Base-by-base conservation (phyloP, 2,113 vertebrate species). In the Nasalis larvatus region DNA sequence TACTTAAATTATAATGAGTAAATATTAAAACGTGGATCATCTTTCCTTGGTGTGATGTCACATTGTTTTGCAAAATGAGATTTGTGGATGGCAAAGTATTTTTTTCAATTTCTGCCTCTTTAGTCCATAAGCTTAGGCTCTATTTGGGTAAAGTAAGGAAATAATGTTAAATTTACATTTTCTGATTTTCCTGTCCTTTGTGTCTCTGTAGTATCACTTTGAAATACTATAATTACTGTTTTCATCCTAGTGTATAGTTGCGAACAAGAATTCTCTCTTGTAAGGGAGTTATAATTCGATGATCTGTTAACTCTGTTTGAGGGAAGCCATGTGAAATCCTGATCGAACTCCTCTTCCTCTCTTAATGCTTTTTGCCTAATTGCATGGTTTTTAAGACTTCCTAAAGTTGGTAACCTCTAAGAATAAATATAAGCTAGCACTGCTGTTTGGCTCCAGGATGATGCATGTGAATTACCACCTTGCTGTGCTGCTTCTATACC, bases 31-130 rank as follows among this genome's bases (percentile, higher is more conserved):
- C 14, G 60, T 90, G 37, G n/a, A 49, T 78, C 35, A 35, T 23
- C 6, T 77, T 49, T 58, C 40, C 45, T 82, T 97, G 52, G 40
- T 81, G 18, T 93, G 42, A n/a, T 71, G 4, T 58, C 35, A 85
- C 60, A 93, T 68, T 92, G 45, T 54, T 93, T 95, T 89, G 4
- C 35, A 95, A 95, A 96, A 80, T 94, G 86, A 80, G 23, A 56
- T 56, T 49, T 94, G 27, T 91, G 52, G 18, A 94, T 82, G 94
- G 96, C 96, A 84, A 94, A 96, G 97, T 97, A 98, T 98, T 98
- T 98, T 63, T 98, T 98, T 97, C 97, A 83, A 86, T 97, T 93
- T 81, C 98, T 98, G 97, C 96, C 92, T 98, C 96, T 81, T 86
- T 69, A 9, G 32, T 69, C n/a, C 8, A 54, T 89, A 83, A 71